Evolutionary conservation across 2,888 invertebrate genomes (phyloP), one percentile per base, ranked within the genome.

Genomic region (Apamea anceps): DNA sequence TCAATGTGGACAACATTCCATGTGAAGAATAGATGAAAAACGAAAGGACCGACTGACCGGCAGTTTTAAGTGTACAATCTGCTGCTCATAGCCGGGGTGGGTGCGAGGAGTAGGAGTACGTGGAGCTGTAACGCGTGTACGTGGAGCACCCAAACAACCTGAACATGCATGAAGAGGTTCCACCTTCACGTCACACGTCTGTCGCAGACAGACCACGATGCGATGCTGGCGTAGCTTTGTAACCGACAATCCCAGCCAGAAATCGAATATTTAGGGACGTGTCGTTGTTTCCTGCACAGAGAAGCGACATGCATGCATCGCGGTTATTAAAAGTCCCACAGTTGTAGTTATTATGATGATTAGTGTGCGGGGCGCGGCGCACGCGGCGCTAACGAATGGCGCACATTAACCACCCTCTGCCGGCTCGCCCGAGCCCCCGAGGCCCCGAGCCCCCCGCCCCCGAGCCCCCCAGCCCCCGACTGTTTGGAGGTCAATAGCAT

Each of bases 291-390:
- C 32, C 62, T 28, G 83, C 67, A 12, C 60, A 37, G 68, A 2
- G 62, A 45, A 13, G 75, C 70, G 73, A 75, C 84, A 68, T 82
- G 74, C 77, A 85, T 87, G 90, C 85, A 80, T 68, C 77, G 74
- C 75, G 73, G 80, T 77, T 77, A 72, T 85, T 81, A 81, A 65
- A 66, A 54, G 88, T 82, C 80, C 84, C 84, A 57, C 84, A 75
- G 80, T 75, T 74, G 81, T 81, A 81, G 88, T 89, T 89, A 88
- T 90, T 88, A 87, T 78, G 81, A 85, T 89, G 86, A 91, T 88
- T 90, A 90, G 90, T 80, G 81, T 67, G 66, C 74, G 77, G 90
- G 89, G 90, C 77, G 90, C 87, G 89, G 81, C 84, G 75, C 70
- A 37, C 77, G 84, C 83, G 80, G 80, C 80, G 81, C 82, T 88